These are phyloP conservation scores for Artemia sp. DNA, from an alignment of 2,888 invertebrate species.

Conservation along the genomic window DNA sequence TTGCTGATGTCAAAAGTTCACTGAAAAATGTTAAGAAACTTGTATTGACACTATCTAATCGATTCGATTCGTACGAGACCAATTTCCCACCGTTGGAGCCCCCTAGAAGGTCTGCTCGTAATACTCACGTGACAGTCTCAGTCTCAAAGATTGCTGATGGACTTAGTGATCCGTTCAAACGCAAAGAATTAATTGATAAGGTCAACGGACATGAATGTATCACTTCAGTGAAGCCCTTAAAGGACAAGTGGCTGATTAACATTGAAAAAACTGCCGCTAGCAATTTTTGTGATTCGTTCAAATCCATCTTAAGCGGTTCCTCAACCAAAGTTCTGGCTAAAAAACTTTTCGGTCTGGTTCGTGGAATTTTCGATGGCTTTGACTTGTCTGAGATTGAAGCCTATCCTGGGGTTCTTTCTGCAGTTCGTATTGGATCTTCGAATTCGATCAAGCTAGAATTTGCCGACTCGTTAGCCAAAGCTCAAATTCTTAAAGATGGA, in stretches of 20 bases:
- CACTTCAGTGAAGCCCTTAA: neutral
- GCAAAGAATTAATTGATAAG: constrained; percentile 4
- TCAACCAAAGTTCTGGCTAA: constrained; percentile 1
- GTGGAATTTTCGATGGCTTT: neutral
- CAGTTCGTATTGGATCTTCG: neutral
- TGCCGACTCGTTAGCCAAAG: too few species aligned
- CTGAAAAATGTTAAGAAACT: neutral
- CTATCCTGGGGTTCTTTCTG: neutral
- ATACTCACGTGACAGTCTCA: neutral
- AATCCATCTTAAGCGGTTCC: neutral
- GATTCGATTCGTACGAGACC: neutral
- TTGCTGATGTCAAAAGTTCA: neutral
- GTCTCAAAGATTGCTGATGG: constrained; percentile 14
- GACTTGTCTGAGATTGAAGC: neutral
- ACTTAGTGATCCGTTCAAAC: constrained; percentile 8
- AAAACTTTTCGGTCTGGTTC: constrained; percentile 1
- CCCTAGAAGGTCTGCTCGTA: neutral
- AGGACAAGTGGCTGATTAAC: too few species aligned
- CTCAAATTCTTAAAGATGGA: too few species aligned
- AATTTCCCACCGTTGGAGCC: neutral
- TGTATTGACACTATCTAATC: neutral
- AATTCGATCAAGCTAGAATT: too few species aligned
- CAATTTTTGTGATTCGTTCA: constrained; percentile 5
- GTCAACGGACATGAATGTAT: neutral
- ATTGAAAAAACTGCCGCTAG: neutral